These are phyloP conservation scores for Drosophila subobscura DNA, from an alignment of 1,140 invertebrate species.

Conservation along the genomic window DNA sequence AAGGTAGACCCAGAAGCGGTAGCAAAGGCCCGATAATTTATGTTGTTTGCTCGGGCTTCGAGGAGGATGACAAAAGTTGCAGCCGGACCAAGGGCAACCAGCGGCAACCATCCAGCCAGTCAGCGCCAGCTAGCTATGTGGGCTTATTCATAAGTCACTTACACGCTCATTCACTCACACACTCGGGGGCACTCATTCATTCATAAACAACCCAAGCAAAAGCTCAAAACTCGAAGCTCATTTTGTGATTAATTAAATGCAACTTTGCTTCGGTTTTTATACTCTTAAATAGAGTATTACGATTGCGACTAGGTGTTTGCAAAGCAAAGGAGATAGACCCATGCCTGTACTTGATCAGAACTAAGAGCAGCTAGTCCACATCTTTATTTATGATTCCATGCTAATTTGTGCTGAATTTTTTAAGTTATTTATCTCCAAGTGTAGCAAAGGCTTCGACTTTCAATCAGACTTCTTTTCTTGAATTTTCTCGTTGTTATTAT, in stretches of 20 bases:
- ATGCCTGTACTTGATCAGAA: too few species aligned
- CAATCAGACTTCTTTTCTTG: too few species aligned
- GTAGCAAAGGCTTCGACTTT: too few species aligned
- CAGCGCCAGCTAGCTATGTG: constrained; percentile 32
- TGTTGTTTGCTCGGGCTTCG: constrained; percentile 54
- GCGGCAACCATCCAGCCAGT: constrained; percentile 24
- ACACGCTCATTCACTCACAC: constrained; percentile 43
- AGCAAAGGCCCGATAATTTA: constrained; percentile 59
- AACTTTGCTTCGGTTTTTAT: constrained; percentile 25
- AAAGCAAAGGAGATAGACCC: too few species aligned
- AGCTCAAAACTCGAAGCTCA: constrained; percentile 48
- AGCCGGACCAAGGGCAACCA: constrained; percentile 38
- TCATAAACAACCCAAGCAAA: constrained; percentile 65
- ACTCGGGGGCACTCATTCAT: constrained; percentile 42
- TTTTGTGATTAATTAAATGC: constrained; percentile 80
- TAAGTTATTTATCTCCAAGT: too few species aligned
- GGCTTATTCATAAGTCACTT: constrained; percentile 59
- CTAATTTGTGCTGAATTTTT: too few species aligned
- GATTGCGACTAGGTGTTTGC: not conserved
- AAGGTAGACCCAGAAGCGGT: constrained; percentile 34
- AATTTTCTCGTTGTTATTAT: constrained; percentile 14
- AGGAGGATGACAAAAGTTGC: constrained; percentile 55
- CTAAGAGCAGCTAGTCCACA: too few species aligned
- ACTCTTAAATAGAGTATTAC: constrained; percentile 9
- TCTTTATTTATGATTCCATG: too few species aligned